Conservation (phyloP, 2,888 invertebrate species). For the Coenonympha glycerion region DNA sequence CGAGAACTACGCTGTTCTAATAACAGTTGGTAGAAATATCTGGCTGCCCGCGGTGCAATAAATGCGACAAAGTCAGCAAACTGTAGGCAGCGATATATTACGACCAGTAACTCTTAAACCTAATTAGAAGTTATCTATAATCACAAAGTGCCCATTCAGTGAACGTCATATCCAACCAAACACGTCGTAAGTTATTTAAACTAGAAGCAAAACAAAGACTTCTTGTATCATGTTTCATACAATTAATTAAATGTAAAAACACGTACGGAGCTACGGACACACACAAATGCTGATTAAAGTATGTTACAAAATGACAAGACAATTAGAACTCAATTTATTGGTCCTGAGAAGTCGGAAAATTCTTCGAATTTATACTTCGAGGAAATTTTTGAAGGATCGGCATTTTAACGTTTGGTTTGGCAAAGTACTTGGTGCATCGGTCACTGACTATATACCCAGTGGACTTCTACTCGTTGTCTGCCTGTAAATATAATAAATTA, state of each 20-base stretch:
- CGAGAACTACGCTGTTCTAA: no score
- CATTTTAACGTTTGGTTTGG: no score
- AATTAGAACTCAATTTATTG: conserved; percentile 2
- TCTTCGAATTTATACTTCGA: not conserved
- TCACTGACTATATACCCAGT: no score
- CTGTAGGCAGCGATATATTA: not conserved
- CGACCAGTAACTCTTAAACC: not conserved
- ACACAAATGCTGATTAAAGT: conserved; percentile 45
- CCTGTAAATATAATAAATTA: no score
- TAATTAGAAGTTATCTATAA: conserved; percentile 1
- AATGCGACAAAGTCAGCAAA: not conserved
- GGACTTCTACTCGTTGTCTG: no score
- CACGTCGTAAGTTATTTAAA: no score
- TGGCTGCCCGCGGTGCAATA: not conserved
- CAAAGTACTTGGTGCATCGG: no score
- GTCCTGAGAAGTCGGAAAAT: not conserved
- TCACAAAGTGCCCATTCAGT: conserved; percentile 19
- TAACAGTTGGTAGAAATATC: no score
- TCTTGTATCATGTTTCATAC: conserved; percentile 32
- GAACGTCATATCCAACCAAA: conserved; percentile 23
- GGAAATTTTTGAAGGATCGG: no score
- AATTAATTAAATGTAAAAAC: conserved; percentile 36
- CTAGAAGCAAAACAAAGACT: conserved; percentile 24
- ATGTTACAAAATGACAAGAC: conserved; percentile 28
- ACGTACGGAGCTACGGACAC: conserved; percentile 36